Percentiles rank a stretch among this genome's conserved stretches.
These are phyloP conservation scores for Ecdyonurus torrentis DNA, from an alignment of 2,888 invertebrate genomes.

Conservation along the genomic window DNA sequence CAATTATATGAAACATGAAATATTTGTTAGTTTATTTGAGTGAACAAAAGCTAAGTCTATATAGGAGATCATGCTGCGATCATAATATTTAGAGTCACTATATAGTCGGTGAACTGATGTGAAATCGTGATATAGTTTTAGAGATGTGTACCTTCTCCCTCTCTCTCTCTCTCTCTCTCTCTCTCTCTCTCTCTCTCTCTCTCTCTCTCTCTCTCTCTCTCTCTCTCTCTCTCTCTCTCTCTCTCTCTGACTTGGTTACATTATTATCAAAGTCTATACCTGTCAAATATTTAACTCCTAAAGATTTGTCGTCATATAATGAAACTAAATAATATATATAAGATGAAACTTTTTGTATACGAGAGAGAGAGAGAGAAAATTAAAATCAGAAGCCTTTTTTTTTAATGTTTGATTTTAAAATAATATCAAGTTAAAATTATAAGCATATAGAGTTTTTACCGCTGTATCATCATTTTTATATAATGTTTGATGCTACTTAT, in stretches of 20 bases:
- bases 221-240: too few relatives aligned
- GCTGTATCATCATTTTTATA: not conserved
- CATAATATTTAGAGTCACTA: not conserved
- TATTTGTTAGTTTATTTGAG: not conserved
- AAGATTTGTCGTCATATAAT: not conserved
- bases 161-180: too few relatives aligned
- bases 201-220: too few relatives aligned
- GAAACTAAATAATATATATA: too few relatives aligned
- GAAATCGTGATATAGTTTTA: not conserved
- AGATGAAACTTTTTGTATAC: too few relatives aligned
- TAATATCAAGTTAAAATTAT: too few relatives aligned
- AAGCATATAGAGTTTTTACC: not conserved
- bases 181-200: too few relatives aligned
- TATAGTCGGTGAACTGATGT: not conserved
- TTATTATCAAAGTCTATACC: not conserved
- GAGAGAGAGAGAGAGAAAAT: too few relatives aligned
- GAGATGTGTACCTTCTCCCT: not conserved
- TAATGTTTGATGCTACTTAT: not conserved
- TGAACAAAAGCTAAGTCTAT: not conserved
- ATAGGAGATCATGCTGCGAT: not conserved
- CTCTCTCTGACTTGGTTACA: not conserved
- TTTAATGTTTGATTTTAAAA: too few relatives aligned
- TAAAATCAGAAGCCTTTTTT: too few relatives aligned
- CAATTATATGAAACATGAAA: not conserved
- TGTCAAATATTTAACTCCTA: not conserved